Conservation (phyloP, 1,140 invertebrate species). For the Drosophila setifemur region DNA sequence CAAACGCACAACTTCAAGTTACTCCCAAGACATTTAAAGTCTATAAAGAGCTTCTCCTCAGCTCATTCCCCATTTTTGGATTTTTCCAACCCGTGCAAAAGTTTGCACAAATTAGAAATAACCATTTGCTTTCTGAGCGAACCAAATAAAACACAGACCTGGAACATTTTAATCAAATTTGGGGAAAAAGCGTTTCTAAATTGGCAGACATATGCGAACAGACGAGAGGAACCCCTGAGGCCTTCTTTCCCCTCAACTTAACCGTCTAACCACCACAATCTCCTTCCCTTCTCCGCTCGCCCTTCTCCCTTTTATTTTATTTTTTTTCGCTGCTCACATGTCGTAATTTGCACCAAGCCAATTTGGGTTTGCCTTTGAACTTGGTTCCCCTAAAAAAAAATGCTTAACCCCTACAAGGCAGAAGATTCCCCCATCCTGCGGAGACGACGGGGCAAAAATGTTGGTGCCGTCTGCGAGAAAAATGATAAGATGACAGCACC, state of each 20-base stretch:
- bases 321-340: constrained; percentile 41
- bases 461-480: constrained; percentile 61
- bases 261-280: background rate
- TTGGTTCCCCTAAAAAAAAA: constrained; percentile 56
- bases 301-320: background rate
- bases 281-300: no score
- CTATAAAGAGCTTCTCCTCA: background rate
- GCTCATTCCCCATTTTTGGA: background rate
- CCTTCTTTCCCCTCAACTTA: background rate
- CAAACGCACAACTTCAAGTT: no score
- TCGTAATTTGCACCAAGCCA: constrained; percentile 70
- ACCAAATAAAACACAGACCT: constrained; percentile 14
- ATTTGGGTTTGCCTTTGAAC: constrained; percentile 75
- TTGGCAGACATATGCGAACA: constrained; percentile 61
- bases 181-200: constrained; percentile 73
- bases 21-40: constrained; percentile 2
- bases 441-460: constrained; percentile 1
- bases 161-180: constrained; percentile 77
- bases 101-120: constrained; percentile 60
- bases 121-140: constrained; percentile 20
- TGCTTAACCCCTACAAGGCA: constrained; percentile 58
- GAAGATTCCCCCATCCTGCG: constrained; percentile 13
- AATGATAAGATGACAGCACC: constrained; percentile 76
- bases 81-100: constrained; percentile 21
- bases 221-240: constrained; percentile 30